Evolutionary conservation across 2,888 invertebrate species (phyloP).

Genomic region (Psococerastis gibbosa): DNA sequence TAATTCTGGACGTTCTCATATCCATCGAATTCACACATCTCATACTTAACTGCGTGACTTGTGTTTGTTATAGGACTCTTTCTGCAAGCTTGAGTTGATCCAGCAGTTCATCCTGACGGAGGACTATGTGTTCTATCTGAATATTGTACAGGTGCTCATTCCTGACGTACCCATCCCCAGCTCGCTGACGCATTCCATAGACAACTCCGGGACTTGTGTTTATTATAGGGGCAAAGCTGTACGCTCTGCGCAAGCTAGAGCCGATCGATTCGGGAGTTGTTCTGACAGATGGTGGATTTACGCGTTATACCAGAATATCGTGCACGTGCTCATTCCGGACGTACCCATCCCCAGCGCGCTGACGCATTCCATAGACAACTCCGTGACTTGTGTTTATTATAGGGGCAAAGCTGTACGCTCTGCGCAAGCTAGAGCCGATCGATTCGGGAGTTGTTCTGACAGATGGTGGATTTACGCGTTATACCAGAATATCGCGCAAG

Average conservation of each 20-base stretch:
- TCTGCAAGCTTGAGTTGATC: conserved; percentile 50
- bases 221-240: conserved; percentile 30
- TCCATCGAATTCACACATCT: no score
- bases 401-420: no score
- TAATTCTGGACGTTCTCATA: no score
- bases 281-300: no score
- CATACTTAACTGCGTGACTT: no score
- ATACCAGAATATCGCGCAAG: no score
- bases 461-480: no score
- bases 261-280: no score
- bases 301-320: conserved; percentile 86
- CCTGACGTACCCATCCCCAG: conserved; percentile 95
- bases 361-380: conserved; percentile 83
- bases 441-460: no score
- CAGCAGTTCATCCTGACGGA: conserved; percentile 63
- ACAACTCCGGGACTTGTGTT: conserved; percentile 57
- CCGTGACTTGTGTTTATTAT: conserved; percentile 36
- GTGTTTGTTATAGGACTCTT: conserved; percentile 41
- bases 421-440: no score
- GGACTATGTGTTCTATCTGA: conserved; percentile 88
- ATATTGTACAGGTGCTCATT: conserved; percentile 85
- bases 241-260: conserved; percentile 44
- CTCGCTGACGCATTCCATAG: conserved; percentile 77
- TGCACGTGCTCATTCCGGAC: conserved; percentile 90
- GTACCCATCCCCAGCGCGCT: conserved; percentile 89